phyloP scores from a whole-genome alignment of 92 coral and sea anemone species.

The Heteractis magnifica region DNA sequence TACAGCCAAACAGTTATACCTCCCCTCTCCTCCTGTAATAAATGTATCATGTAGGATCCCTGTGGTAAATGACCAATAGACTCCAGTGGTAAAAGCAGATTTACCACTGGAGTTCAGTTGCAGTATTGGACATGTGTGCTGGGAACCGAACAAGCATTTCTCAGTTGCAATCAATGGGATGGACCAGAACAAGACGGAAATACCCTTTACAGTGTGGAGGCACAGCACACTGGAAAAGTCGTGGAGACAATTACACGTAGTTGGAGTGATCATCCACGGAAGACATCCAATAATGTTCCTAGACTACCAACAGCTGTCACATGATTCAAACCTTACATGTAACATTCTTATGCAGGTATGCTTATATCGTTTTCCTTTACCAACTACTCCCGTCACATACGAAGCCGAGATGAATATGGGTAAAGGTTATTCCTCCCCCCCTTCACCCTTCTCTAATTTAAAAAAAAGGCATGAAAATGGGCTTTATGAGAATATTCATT shows the following conservation, averaged over 20 bases:
- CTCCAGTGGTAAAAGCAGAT: no score
- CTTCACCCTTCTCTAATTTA: background rate
- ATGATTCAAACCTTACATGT: slow-evolving; percentile 43
- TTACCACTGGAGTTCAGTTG: no score
- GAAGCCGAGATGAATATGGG: background rate
- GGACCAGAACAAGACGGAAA: slow-evolving; percentile 58
- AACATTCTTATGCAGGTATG: slow-evolving; percentile 53
- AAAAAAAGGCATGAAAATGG: background rate
- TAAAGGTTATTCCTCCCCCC: background rate
- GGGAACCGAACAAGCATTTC: slow-evolving; percentile 36
- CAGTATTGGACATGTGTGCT: no score
- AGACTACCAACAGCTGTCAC: slow-evolving; percentile 50
- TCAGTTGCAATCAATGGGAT: slow-evolving; percentile 62
- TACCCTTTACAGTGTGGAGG: slow-evolving; percentile 36
- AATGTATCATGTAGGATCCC: no score
- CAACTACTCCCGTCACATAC: background rate
- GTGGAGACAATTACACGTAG: slow-evolving; percentile 40
- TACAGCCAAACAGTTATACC: no score
- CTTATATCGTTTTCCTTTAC: background rate
- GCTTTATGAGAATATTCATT: background rate
- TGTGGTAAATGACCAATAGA: no score
- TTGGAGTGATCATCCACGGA: slow-evolving; percentile 48
- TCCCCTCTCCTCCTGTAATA: no score
- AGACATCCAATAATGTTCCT: slow-evolving; percentile 48
- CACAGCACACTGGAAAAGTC: slow-evolving; percentile 35